These are phyloP conservation scores for Onychomys leucogaster DNA, from an alignment of 2,797 vertebrate species.

Conservation along the genomic window DNA sequence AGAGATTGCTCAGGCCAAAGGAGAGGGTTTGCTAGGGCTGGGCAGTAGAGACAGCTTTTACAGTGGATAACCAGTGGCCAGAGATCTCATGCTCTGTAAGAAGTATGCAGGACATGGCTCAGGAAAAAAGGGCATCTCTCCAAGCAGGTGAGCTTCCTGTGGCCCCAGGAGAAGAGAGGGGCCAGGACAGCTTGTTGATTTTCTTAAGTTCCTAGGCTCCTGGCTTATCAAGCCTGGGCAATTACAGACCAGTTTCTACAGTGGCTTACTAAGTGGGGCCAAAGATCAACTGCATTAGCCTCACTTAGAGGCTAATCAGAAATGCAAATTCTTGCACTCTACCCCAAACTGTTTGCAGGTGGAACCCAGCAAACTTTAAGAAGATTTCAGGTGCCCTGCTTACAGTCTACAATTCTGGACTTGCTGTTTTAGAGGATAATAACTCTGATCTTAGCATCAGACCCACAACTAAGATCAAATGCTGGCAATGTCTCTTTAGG, in stretches of 20 bases:
- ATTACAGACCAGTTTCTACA: neutral
- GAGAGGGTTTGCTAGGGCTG: neutral
- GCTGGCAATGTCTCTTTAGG: neutral
- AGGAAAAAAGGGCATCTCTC: neutral
- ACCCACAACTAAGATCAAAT: neutral
- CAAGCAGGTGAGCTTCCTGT: too few species aligned
- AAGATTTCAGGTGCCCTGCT: neutral
- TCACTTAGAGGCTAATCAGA: neutral
- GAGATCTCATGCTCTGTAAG: neutral
- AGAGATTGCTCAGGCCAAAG: neutral
- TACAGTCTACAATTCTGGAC: neutral
- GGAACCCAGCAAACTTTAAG: neutral
- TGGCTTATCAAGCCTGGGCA: neutral
- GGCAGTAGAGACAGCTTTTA: neutral
- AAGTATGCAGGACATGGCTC: neutral
- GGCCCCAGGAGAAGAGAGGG: neutral
- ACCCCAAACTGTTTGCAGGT: neutral
- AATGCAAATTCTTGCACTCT: neutral
- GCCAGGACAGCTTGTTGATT: neutral
- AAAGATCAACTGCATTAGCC: neutral
- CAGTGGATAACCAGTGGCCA: neutral
- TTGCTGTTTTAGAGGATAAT: neutral
- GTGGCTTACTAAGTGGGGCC: neutral
- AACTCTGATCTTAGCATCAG: neutral
- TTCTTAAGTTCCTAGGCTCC: neutral